Evolutionary conservation across 2,797 vertebrate genomes (phyloP), one percentile per base, ranked within the genome.

Genomic region (Malurus leucopterus): DNA sequence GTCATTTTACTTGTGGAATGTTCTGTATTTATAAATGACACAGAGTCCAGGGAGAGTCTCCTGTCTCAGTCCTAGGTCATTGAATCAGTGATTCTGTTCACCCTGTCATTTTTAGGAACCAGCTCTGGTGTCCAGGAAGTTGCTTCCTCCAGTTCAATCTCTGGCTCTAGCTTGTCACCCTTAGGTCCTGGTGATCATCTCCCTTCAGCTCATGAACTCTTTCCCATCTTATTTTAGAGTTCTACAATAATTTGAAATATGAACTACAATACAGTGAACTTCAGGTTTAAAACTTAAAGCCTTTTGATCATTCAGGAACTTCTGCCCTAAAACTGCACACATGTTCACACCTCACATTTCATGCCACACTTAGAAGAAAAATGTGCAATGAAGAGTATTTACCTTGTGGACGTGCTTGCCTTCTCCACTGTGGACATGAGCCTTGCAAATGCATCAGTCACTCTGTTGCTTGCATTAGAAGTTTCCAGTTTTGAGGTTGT

Each of bases 351-450:
- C 38, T 70, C 38, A 18, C 21, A 36, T 19, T 73, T 59, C 3
- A 2, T 1, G 2, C 3, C 14, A 22, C 10, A 14, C 41, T 67
- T 16, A 10, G 46, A 46, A 78, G 5, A 3, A 62, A 47, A 63
- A 61, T 2, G 3, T 5, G 5, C 30, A 51, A 27, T 29, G 30
- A 44, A 16, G 7, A 32, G 10, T 18, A 41, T 85, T 95, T 95
- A 99, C 98, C 98, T 98, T 95, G 98, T 95, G 24, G 98, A 97
- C 2, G 97, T 97, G 97, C 97, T 98, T 58, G 97, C 98, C 92
- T 97, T 98, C 95, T 98, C 98, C 85, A 98, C 98, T 29, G 98
- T 97, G 68, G 98, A 98, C 98, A 99, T 98, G 70, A 99, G 98
- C 86, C 96, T 98, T 49, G 97, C 98, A 94, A 99, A 97, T 0